phyloP scores from a whole-genome alignment of 2,797 vertebrate species.

The Pantherophis vulpinus region DNA sequence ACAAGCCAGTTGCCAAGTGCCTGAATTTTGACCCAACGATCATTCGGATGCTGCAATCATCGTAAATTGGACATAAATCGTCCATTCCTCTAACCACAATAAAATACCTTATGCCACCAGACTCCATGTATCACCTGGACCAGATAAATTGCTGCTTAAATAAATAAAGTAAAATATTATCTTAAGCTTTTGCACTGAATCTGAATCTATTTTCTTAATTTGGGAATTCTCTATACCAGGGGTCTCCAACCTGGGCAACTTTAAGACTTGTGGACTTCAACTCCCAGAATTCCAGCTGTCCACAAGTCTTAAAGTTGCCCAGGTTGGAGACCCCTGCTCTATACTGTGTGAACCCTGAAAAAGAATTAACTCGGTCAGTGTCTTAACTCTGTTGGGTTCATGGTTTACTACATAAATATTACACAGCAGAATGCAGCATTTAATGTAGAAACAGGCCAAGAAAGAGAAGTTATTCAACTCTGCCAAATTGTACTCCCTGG shows the following conservation, averaged over 20 bases:
- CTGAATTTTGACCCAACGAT: too few relatives aligned
- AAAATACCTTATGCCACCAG: too few relatives aligned
- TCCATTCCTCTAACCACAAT: too few relatives aligned
- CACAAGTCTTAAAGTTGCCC: too few relatives aligned
- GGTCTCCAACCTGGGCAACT: too few relatives aligned
- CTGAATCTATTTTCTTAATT: background rate
- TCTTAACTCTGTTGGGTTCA: background rate
- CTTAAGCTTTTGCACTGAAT: background rate
- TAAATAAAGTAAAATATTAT: background rate
- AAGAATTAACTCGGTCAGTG: background rate
- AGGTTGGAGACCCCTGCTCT: background rate
- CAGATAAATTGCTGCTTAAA: background rate
- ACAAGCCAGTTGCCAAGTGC: too few relatives aligned
- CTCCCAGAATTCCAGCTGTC: too few relatives aligned
- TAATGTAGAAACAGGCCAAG: background rate
- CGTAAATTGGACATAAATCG: too few relatives aligned
- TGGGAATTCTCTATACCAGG: background rate
- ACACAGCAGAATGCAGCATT: background rate
- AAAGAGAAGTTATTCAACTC: background rate
- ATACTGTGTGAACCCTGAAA: background rate
- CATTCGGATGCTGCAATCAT: too few relatives aligned
- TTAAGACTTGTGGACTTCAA: too few relatives aligned
- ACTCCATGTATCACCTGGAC: too few relatives aligned
- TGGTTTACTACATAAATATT: background rate
- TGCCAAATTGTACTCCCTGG: background rate